Evolutionary conservation across 1,140 invertebrate genomes (phyloP), one percentile per base, ranked within the genome.

Genomic region (Orius laevigatus): DNA sequence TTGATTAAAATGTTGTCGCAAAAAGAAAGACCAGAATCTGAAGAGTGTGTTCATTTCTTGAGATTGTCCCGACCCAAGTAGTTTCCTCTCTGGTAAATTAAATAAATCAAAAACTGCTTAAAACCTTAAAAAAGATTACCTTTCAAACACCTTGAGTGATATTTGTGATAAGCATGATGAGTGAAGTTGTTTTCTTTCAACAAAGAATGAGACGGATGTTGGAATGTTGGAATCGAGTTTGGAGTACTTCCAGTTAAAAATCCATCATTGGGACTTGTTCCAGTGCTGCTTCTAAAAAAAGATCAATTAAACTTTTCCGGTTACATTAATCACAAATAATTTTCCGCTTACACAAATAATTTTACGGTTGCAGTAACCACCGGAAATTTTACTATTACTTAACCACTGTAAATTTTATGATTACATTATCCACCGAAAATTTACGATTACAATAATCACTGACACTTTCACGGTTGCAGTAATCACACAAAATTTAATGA

Each of bases 11-110:
- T 98, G 93, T 63, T 98, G 92, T 46, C 94, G 70, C 38, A 99
- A 72, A 71, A 98, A 99, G 75, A 98, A 97, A 16, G 94, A 98
- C 95, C 95, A 99, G 70, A 99, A 99, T 50, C 95, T 73, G 70
- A 92, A 96, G 1, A 96, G 70, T 0, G 92, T 96, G 64, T 96
- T 95, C 92, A 96, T 96, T 65, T 95, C 91, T 60, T 87, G 85
- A 10, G 88, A 91, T 56, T 88, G 82, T 0, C 94, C 94, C 59
- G 83, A 81, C 42, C 94, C 93, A 39, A 91, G 70, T 62, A 83
- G 79, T 65, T 89, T 89, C 48, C 93, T 79, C 62, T 92, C 87
- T 87, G 61, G 36, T 70, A 70, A 48, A 44, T 1, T 1, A 51
- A 15, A 3, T n/a, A n/a, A n/a, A n/a, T n/a, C n/a, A n/a, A n/a